These are phyloP conservation scores for Astreopora myriophthalma DNA, from an alignment of 64 coral and sea anemone genomes.

Conservation along the genomic window DNA sequence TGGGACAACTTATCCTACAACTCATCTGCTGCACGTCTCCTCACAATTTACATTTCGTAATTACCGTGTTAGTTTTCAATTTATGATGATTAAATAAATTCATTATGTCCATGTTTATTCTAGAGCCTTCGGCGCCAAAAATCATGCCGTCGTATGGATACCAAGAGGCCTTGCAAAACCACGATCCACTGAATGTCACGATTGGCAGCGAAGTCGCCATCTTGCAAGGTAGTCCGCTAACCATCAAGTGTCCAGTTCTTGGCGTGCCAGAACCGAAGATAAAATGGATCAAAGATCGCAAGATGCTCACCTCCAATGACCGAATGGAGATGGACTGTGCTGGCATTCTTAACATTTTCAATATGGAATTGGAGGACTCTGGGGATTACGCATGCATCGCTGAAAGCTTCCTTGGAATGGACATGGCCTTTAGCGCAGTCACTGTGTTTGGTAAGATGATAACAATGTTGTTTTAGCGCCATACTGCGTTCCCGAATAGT, in stretches of 20 bases:
- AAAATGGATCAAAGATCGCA: slow-evolving; percentile 78
- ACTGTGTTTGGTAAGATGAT: slow-evolving; percentile 73
- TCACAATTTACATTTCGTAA: too few relatives aligned
- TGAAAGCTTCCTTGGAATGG: slow-evolving; percentile 84
- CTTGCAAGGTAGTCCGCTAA: slow-evolving; percentile 58
- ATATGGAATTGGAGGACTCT: slow-evolving; percentile 35
- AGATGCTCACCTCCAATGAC: slow-evolving; percentile 44
- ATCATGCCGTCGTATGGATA: slow-evolving; percentile 69
- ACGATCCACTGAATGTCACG: slow-evolving; percentile 67
- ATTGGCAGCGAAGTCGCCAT: slow-evolving; percentile 71
- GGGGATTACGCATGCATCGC: slow-evolving; percentile 83
- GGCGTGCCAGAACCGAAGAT: slow-evolving; percentile 87
- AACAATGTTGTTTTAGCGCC: too few relatives aligned
- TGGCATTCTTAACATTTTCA: slow-evolving; percentile 70
- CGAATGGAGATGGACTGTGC: slow-evolving; percentile 73
- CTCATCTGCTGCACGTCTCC: too few relatives aligned
- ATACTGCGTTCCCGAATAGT: too few relatives aligned
- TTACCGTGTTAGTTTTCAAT: too few relatives aligned
- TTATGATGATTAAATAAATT: neutral
- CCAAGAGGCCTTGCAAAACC: slow-evolving; percentile 50
- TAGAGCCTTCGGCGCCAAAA: slow-evolving; percentile 73
- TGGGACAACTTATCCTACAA: too few relatives aligned
- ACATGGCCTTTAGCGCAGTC: slow-evolving; percentile 79
- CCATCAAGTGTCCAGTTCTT: slow-evolving; percentile 73
- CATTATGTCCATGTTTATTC: neutral